A percentile compares a stretch with the other conserved stretches of the same genome.
Conservation (phyloP, 2,888 invertebrate genomes). For the Thyatira batis region DNA sequence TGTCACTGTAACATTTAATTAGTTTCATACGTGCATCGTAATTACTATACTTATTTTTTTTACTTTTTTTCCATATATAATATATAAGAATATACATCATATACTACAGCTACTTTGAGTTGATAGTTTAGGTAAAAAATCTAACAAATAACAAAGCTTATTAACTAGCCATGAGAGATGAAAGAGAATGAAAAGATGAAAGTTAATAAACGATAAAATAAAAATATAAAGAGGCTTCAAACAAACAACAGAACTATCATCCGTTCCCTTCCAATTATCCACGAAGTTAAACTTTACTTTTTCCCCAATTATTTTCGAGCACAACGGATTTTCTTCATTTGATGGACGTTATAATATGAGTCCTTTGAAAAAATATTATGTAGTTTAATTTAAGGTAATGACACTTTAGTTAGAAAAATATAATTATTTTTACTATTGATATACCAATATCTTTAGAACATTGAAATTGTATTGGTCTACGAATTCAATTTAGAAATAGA, state of each 20-base stretch:
- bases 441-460: too few species aligned
- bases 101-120: too few species aligned
- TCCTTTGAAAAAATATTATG: background rate
- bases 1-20: conserved; percentile 7
- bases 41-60: too few species aligned
- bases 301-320: background rate
- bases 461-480: too few species aligned
- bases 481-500: too few species aligned
- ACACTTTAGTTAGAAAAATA: too few species aligned
- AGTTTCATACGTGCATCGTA: too few species aligned
- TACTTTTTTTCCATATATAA: too few species aligned
- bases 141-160: background rate
- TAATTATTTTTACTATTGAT: too few species aligned
- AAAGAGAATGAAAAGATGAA: background rate
- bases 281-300: background rate
- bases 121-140: too few species aligned
- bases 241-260: background rate
- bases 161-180: background rate
- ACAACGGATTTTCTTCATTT: background rate
- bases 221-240: background rate
- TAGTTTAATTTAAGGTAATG: background rate
- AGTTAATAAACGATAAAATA: background rate
- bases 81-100: too few species aligned
- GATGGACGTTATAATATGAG: background rate
- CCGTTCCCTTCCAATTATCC: background rate